Conservation (phyloP, 2,888 invertebrate genomes). For the Drosophila rubida region DNA sequence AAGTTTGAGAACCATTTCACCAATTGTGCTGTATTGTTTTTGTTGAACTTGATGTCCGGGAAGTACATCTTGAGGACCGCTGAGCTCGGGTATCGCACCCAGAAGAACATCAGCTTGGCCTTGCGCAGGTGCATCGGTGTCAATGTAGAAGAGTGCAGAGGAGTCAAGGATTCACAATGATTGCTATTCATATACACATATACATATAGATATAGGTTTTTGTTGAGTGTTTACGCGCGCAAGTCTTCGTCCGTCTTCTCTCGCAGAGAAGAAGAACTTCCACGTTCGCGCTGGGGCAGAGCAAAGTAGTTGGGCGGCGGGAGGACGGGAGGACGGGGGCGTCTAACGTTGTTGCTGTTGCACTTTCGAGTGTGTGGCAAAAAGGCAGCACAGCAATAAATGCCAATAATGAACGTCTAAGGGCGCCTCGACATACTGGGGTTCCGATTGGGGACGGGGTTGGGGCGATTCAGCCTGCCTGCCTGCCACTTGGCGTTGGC, state of each 20-base stretch:
- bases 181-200: conserved; percentile 62
- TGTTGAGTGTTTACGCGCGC: conserved; percentile 25
- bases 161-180: conserved; percentile 90
- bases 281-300: conserved; percentile 48
- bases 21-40: conserved; percentile 99
- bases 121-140: conserved; percentile 99
- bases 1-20: conserved; percentile 99
- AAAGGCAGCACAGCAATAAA: conserved; percentile 62
- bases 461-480: conserved; percentile 5
- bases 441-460: background rate
- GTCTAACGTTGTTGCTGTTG: conserved; percentile 56
- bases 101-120: conserved; percentile 99
- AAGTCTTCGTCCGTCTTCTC: conserved; percentile 23
- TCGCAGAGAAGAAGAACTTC: conserved; percentile 42
- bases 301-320: conserved; percentile 17
- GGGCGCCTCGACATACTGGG: conserved; percentile 40
- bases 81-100: conserved; percentile 99
- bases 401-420: conserved; percentile 77
- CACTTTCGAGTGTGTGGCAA: conserved; percentile 74
- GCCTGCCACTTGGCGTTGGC: conserved; percentile 56
- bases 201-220: conserved; percentile 22
- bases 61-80: conserved; percentile 99
- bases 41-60: conserved; percentile 99
- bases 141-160: conserved; percentile 96
- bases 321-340: background rate